Evolutionary conservation across 2,113 vertebrate genomes (phyloP), one percentile per base, ranked within the genome.

Genomic region (Harpagus bidentatus): DNA sequence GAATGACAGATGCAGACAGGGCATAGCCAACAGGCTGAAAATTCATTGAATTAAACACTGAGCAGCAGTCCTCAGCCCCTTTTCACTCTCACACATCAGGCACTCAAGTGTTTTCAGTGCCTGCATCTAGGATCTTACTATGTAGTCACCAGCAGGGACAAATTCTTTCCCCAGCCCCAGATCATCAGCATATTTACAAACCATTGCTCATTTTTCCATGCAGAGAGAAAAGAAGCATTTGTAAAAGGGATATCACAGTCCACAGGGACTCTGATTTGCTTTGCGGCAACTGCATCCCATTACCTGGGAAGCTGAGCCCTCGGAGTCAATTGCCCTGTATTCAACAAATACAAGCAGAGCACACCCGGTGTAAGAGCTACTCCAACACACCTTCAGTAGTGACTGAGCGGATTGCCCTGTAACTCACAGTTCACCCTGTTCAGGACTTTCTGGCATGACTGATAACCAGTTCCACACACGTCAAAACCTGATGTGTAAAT

Each of bases 21-120:
- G 15, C 90, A 88, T 36, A 70, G 63, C 58, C 53, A 88, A 45
- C 7, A 86, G 86, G 59, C 82, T 83, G 50, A 61, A 92, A 81
- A 92, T 66, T 53, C 67, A 73, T 16, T 61, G 67, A 48, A 42
- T 82, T 82, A 65, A 85, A 65, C 13, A 40, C 28, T 29, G 36
- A 87, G 26, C 42, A 88, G 48, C 42, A 90, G 77, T 19, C 45
- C 50, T 86, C 45, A 66, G 16, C 14, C 28, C 3, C 21, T 73
- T 53, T 88, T 80, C 10, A 2, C 21, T 92, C 65, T 89, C 34
- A 50, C 29, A 29, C 34, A 56, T 29, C 25, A 83, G 53, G 7
- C 20, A 38, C 26, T 73, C 34, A 45, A 4, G 11, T 32, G 18
- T 45, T 88, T 50, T 66, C 76, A 66, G 13, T 26, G 36, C 9